Percentiles rank a stretch among this genome's conserved stretches.
Conservation (phyloP, 2,888 invertebrate genomes). For the Nomada fucata region DNA sequence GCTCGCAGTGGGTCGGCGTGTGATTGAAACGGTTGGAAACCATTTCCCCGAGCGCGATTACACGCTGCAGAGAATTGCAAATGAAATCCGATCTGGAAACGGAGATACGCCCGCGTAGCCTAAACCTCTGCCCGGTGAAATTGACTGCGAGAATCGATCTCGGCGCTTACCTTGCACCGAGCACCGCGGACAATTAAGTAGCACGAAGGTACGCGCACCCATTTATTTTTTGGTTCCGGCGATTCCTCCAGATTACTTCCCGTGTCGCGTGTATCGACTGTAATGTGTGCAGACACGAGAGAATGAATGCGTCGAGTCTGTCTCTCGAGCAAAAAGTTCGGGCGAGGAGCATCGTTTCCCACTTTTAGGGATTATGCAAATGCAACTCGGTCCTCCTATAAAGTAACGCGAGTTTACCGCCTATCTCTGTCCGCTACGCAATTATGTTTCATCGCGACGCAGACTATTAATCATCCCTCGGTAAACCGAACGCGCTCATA, state of each 20-base stretch:
- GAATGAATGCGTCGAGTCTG: neutral
- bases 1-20: conserved; percentile 5
- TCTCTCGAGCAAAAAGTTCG: neutral
- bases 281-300: no score
- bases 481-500: neutral
- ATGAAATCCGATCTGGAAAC: conserved; percentile 56
- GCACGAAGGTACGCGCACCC: no score
- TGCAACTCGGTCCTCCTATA: conserved; percentile 3
- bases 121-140: neutral
- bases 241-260: no score
- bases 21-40: conserved; percentile 51
- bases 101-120: conserved; percentile 24
- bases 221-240: no score
- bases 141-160: conserved; percentile 19
- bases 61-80: conserved; percentile 61
- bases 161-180: neutral
- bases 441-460: conserved; percentile 18
- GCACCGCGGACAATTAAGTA: no score
- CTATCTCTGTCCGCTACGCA: conserved; percentile 24
- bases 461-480: conserved; percentile 11
- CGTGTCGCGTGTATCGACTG: neutral
- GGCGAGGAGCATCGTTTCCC: neutral
- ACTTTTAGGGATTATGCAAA: conserved; percentile 47
- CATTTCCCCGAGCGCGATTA: conserved; percentile 60
- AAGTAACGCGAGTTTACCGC: conserved; percentile 27